Evolutionary conservation across 2,797 vertebrate genomes (phyloP), one percentile per base, ranked within the genome.

Genomic region (Sebastes oblongus): DNA sequence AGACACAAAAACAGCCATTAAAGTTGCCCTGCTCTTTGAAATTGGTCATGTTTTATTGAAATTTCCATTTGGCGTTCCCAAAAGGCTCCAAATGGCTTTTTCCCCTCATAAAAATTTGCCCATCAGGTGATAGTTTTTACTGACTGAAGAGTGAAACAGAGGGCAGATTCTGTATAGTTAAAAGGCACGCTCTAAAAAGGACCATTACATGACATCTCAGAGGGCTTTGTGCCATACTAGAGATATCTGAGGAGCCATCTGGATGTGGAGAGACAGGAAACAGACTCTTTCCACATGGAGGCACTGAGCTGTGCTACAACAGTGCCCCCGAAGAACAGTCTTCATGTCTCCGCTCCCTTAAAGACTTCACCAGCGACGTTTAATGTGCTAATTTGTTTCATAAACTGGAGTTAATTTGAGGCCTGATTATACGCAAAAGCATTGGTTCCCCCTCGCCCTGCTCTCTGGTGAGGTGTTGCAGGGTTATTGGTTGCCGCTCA

Each of bases 401-500:
- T 80, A 90, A 89, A 89, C 81, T 70, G 36, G 42, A 86, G 80
- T 82, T 87, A 84, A 91, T 93, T 87, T 89, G 85, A 14, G 30
- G 66, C 64, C 87, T 90, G 89, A 90, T 92, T 93, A 89, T 42
- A 86, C 59, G 22, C 61, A 70, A 74, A 82, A 59, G 50, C 78
- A 62, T 39, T 8, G 32, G 61, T 55, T 75, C 73, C 70, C 66
- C n/a, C 34, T 60, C 32, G 34, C 13, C 22, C 50, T 16, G 3
- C 59, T 87, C 81, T 77, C 80, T 4, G 8, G 77, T 68, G 85
- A 88, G 65, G 71, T 39, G 42, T 20, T 16, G 36, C 11, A 42
- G 71, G 22, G 65, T 32, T 80, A 56, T 50, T 34, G 66, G 80
- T 72, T 77, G 72, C 55, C 70, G 62, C 52, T 61, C 67, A 4